Percentiles rank a stretch among this genome's conserved stretches.
These are phyloP conservation scores for Magallana ariakensis DNA, from an alignment of 1,140 invertebrate species.

Conservation along the genomic window DNA sequence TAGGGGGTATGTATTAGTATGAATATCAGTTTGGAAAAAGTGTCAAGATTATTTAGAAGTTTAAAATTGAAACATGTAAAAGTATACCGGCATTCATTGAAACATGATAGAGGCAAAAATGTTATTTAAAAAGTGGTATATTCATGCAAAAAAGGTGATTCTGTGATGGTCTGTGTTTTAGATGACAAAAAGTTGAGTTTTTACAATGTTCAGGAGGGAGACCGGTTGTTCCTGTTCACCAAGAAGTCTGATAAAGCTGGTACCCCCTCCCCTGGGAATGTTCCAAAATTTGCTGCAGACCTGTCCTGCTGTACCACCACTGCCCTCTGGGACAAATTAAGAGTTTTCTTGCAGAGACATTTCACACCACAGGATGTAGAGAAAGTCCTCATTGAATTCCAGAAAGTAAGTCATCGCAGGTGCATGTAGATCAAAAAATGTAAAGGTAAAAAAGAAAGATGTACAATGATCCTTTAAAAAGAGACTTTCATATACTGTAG, in stretches of 20 bases:
- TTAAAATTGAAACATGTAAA: too few species aligned
- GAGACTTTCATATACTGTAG: too few species aligned
- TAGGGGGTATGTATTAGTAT: slow-evolving; percentile 66
- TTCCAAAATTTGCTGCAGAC: slow-evolving; percentile 24
- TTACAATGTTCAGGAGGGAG: slow-evolving; percentile 75
- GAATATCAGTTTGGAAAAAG: neutral
- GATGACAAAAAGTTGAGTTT: slow-evolving; percentile 73
- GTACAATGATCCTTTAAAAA: too few species aligned
- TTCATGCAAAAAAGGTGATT: too few species aligned
- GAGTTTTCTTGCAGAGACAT: slow-evolving; percentile 74
- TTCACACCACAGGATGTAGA: slow-evolving; percentile 75
- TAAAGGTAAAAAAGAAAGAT: too few species aligned
- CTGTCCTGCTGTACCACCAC: slow-evolving; percentile 44
- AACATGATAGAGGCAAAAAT: too few species aligned
- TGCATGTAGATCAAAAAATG: too few species aligned
- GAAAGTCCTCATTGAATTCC: slow-evolving; percentile 77
- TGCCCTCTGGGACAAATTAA: slow-evolving; percentile 74
- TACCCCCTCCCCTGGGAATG: neutral
- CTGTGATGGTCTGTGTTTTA: slow-evolving; percentile 55
- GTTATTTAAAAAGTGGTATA: too few species aligned
- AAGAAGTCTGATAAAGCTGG: slow-evolving; percentile 62
- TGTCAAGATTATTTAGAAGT: too few species aligned
- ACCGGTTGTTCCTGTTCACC: slow-evolving; percentile 74
- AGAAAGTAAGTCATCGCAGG: slow-evolving; percentile 67
- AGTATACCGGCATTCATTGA: too few species aligned